Percentiles rank a stretch among this genome's conserved stretches.
Evolutionary conservation across 1,140 invertebrate genomes (phyloP).

Genomic region (Calliopsis andreniformis): DNA sequence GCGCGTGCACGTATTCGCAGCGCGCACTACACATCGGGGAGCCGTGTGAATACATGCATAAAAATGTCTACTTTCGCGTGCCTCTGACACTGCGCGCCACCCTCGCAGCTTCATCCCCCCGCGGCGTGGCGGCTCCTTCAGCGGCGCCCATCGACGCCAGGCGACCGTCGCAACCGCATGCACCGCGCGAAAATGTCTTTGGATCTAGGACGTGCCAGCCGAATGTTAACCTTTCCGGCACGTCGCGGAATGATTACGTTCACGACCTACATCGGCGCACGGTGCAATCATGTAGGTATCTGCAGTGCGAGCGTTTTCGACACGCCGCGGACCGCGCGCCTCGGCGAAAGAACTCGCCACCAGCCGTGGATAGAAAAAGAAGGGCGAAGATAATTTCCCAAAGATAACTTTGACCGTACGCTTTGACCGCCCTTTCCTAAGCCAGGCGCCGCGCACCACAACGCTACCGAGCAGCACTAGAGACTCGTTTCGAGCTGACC

Average conservation of each 20-base stretch:
- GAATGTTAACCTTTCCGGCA: conserved; percentile 69
- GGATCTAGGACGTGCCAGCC: conserved; percentile 54
- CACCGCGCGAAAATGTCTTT: conserved; percentile 62
- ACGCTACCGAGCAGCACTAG: conserved; percentile 1
- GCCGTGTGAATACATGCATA: conserved; percentile 71
- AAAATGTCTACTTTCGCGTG: conserved; percentile 70
- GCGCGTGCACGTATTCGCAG: conserved; percentile 21
- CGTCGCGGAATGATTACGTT: conserved; percentile 68
- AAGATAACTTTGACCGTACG: conserved; percentile 30
- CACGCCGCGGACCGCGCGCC: not conserved
- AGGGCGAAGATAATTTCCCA: conserved; percentile 13
- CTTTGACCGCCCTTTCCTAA: conserved; percentile 19
- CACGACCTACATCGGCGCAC: conserved; percentile 50
- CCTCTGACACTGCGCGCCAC: conserved; percentile 16
- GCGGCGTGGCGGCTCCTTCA: not conserved
- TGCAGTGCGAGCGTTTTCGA: conserved; percentile 17
- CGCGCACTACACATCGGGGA: conserved; percentile 65
- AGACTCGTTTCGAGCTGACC: conserved; percentile 34
- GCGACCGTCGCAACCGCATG: conserved; percentile 32
- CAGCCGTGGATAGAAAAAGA: not conserved
- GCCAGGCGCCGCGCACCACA: not conserved
- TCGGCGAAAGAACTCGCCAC: not conserved
- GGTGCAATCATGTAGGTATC: conserved; percentile 37
- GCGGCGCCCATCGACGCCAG: conserved; percentile 5
- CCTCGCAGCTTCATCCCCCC: not conserved